phyloP scores from a whole-genome alignment of 2,113 vertebrate genomes.

The Cochlearius cochlearius region DNA sequence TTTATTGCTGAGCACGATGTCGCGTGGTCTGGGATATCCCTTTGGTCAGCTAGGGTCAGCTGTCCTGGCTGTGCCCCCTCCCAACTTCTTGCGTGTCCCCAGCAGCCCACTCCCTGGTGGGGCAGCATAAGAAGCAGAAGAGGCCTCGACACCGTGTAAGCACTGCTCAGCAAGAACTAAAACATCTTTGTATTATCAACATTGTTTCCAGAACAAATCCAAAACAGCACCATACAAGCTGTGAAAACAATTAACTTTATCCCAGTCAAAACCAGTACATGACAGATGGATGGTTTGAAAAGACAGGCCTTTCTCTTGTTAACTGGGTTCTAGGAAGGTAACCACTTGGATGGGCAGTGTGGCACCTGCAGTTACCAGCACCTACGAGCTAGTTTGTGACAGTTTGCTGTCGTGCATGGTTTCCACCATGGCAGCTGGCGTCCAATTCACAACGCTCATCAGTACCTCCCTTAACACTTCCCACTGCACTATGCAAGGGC shows the following conservation, averaged over 20 bases:
- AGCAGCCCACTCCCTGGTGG: background rate
- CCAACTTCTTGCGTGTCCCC: background rate
- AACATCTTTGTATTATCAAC: background rate
- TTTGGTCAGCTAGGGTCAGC: background rate
- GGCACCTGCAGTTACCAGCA: background rate
- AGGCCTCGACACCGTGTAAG: background rate
- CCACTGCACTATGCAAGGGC: background rate
- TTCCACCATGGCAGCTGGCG: background rate
- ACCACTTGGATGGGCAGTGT: accelerated
- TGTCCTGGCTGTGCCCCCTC: background rate
- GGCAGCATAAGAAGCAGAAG: background rate
- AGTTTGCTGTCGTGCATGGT: background rate
- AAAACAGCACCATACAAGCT: background rate
- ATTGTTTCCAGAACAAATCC: background rate
- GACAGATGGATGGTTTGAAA: background rate
- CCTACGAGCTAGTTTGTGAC: background rate
- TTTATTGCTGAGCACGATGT: background rate
- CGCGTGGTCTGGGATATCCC: no score
- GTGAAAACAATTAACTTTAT: background rate
- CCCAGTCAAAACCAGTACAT: background rate
- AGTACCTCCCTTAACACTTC: background rate
- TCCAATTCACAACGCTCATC: background rate
- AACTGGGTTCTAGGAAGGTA: background rate
- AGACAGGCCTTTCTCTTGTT: background rate
- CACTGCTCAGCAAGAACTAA: background rate